Conservation (phyloP, 2,888 invertebrate species). For the Oligia fasciuncula region DNA sequence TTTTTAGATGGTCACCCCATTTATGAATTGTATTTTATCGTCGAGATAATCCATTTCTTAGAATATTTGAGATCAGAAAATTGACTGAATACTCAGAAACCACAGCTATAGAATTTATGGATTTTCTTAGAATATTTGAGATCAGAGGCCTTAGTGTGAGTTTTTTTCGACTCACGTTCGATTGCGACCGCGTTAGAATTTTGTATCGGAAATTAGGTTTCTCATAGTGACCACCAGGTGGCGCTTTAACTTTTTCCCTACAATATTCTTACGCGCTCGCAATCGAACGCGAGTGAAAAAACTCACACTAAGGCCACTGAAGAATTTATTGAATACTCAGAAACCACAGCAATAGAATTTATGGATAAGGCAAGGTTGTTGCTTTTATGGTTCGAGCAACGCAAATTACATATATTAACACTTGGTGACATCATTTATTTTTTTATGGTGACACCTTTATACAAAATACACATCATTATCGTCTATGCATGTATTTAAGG, state of each 20-base stretch:
- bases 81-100: slow-evolving; percentile 30
- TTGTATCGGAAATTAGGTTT: too few species aligned
- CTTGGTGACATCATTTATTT: slow-evolving; percentile 41
- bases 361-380: slow-evolving; percentile 19
- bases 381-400: slow-evolving; percentile 7
- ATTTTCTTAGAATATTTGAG: slow-evolving; percentile 4
- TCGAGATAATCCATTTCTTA: not conserved
- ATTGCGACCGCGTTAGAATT: too few species aligned
- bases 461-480: not conserved
- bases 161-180: too few species aligned
- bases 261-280: too few species aligned
- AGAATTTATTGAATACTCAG: slow-evolving; percentile 23
- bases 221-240: too few species aligned
- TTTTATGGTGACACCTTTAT: slow-evolving; percentile 11
- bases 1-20: slow-evolving; percentile 8
- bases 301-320: not conserved
- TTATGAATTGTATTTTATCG: not conserved
- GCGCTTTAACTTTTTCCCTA: too few species aligned
- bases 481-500: not conserved
- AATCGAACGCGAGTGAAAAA: too few species aligned
- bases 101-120: slow-evolving; percentile 7
- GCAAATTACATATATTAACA: slow-evolving; percentile 33
- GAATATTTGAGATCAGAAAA: slow-evolving; percentile 19
- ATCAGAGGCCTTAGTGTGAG: not conserved
- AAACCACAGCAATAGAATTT: slow-evolving; percentile 10